These are phyloP conservation scores for Mythimna loreyi DNA, from an alignment of 2,888 invertebrate species.

Conservation along the genomic window DNA sequence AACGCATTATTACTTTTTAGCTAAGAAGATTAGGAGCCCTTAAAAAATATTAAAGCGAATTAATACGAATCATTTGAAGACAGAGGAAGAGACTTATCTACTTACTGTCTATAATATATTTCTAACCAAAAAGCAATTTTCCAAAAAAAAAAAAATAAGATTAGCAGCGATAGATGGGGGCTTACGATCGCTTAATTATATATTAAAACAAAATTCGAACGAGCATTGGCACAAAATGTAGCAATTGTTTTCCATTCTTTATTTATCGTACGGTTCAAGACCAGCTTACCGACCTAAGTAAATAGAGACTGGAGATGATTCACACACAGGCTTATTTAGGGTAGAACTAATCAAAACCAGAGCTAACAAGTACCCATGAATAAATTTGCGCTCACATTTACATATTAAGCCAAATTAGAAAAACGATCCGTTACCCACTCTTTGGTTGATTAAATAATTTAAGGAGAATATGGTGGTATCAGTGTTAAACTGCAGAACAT, in stretches of 20 bases:
- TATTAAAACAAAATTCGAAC: constrained; percentile 16
- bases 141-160: constrained; percentile 3
- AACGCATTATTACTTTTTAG: no score
- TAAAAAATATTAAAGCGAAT: no score
- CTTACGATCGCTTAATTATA: constrained; percentile 35
- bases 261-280: constrained; percentile 64
- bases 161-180: constrained; percentile 4
- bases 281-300: constrained; percentile 70
- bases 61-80: background rate
- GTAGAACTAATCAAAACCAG: constrained; percentile 70
- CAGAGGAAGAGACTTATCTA: background rate
- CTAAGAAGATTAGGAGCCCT: no score
- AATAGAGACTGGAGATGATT: constrained; percentile 69
- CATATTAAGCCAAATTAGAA: constrained; percentile 59
- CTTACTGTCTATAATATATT: background rate
- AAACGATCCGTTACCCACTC: constrained; percentile 51
- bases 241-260: constrained; percentile 60
- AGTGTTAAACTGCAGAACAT: background rate
- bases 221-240: constrained; percentile 27
- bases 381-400: constrained; percentile 65
- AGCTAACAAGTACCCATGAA: constrained; percentile 69
- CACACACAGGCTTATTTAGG: constrained; percentile 67
- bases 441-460: constrained; percentile 53
- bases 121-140: background rate
- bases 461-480: constrained; percentile 4